Conservation (phyloP, 2,113 vertebrate species). For the Geococcyx californianus region DNA sequence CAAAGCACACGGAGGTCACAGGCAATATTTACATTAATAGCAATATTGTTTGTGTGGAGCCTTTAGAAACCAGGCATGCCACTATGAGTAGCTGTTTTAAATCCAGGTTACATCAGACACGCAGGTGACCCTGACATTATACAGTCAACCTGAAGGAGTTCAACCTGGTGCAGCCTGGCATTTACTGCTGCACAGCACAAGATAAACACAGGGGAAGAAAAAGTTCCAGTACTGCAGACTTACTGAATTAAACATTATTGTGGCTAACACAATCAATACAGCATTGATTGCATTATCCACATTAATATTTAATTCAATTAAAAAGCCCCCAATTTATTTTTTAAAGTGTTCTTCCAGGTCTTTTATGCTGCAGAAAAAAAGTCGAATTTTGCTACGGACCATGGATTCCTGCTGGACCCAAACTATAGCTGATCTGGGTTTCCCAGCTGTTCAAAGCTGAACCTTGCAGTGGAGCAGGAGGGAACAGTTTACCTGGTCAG, state of each 20-base stretch:
- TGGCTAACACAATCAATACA: conserved; percentile 33
- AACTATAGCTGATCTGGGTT: background rate
- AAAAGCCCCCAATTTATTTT: background rate
- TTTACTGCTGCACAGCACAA: background rate
- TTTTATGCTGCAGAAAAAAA: background rate
- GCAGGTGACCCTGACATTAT: background rate
- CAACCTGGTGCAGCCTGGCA: background rate
- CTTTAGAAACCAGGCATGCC: background rate
- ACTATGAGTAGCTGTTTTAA: background rate
- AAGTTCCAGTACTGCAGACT: background rate
- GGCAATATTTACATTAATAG: background rate
- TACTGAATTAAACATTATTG: conserved; percentile 57
- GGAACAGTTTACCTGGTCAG: background rate
- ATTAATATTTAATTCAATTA: conserved; percentile 61
- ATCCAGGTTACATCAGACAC: too few species aligned
- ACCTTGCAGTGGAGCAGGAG: background rate
- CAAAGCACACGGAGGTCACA: background rate
- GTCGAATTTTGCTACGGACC: background rate
- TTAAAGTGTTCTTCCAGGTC: background rate
- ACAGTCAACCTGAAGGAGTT: background rate
- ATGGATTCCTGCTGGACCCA: background rate
- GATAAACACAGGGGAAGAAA: background rate
- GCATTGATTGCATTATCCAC: conserved; percentile 27
- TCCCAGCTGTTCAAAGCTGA: background rate
- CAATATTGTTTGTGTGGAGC: background rate